Conservation (phyloP, 2,113 vertebrate genomes). For the Neogobius melanostomus region DNA sequence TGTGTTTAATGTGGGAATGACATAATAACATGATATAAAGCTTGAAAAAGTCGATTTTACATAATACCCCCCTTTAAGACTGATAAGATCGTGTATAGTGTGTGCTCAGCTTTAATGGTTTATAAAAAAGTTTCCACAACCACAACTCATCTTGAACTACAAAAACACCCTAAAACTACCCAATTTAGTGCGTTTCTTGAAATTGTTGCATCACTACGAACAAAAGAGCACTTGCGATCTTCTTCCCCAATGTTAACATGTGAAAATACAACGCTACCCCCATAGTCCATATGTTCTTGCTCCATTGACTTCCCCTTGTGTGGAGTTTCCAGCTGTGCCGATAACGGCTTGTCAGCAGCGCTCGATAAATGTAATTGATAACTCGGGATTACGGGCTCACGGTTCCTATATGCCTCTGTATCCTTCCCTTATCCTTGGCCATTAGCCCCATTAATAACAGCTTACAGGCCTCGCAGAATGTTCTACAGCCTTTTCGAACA, state of each 20-base stretch:
- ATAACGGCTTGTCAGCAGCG: neutral
- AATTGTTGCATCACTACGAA: no score
- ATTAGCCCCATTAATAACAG: neutral
- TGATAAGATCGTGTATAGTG: no score
- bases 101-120: no score
- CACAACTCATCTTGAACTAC: no score
- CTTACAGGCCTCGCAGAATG: no score
- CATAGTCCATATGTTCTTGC: neutral
- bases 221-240: neutral
- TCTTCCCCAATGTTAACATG: neutral
- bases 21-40: no score
- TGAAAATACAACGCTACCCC: neutral
- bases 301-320: conserved; percentile 5
- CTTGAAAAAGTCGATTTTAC: no score
- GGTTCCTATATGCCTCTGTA: neutral
- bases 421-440: neutral
- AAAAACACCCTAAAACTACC: no score
- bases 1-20: no score
- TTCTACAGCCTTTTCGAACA: neutral
- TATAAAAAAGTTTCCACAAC: no score
- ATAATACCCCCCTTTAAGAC: no score
- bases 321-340: neutral
- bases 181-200: no score
- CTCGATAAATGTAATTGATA: neutral
- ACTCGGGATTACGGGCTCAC: neutral